Percentiles rank a stretch among this genome's conserved stretches.
phyloP scores from a whole-genome alignment of 2,113 vertebrate genomes.

The Oxygymnocypris stewartii region DNA sequence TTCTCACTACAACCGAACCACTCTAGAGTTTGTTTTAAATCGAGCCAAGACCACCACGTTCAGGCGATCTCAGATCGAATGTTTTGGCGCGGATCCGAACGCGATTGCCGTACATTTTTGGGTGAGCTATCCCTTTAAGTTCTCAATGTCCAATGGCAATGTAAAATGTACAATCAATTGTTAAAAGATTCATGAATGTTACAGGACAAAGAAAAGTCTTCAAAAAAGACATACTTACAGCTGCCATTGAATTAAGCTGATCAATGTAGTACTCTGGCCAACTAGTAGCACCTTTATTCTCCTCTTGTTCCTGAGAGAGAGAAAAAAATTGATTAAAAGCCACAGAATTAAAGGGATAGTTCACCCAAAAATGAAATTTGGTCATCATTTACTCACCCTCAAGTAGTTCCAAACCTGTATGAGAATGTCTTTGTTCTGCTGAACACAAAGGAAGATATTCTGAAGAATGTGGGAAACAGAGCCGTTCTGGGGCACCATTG shows the following conservation, averaged over 20 bases:
- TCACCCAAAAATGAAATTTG: too few species aligned
- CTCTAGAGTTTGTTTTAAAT: neutral
- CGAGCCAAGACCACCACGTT: neutral
- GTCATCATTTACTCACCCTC: too few species aligned
- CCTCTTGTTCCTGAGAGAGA: slow-evolving; percentile 90
- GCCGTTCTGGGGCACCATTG: too few species aligned
- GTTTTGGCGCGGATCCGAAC: too few species aligned
- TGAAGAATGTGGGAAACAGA: too few species aligned
- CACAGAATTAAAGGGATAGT: too few species aligned
- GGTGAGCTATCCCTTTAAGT: too few species aligned
- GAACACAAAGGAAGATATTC: too few species aligned
- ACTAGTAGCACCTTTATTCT: slow-evolving; percentile 97
- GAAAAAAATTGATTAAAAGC: neutral
- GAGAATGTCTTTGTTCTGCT: too few species aligned
- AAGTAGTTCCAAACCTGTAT: too few species aligned
- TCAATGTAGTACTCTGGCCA: slow-evolving; percentile 99
- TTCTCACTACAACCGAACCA: neutral
- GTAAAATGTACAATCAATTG: neutral
- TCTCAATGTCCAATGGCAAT: neutral
- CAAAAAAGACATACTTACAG: slow-evolving; percentile 81
- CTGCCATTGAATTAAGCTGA: slow-evolving; percentile 97
- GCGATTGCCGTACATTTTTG: too few species aligned
- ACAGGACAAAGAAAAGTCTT: neutral
- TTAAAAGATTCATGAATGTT: neutral
- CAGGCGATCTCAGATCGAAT: neutral